Conservation (phyloP, 2,888 invertebrate species). For the Drosophila tanythrix region DNA sequence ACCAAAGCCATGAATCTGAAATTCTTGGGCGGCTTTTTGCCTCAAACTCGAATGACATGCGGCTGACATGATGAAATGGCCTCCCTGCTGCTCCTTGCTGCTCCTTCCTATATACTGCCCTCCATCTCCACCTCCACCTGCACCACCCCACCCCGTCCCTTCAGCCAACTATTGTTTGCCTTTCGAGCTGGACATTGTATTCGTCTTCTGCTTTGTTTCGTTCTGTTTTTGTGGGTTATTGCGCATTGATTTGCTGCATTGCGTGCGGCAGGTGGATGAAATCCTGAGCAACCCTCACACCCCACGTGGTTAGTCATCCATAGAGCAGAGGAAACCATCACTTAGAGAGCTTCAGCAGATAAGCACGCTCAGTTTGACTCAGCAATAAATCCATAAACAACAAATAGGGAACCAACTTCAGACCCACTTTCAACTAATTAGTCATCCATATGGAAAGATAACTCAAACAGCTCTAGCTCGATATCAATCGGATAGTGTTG, state of each 20-base stretch:
- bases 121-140: no score
- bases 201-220: conserved; percentile 9
- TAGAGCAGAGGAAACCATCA: conserved; percentile 15
- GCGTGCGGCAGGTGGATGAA: conserved; percentile 53
- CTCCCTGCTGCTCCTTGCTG: neutral
- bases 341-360: conserved; percentile 23
- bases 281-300: conserved; percentile 7
- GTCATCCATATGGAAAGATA: neutral
- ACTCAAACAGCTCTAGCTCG: neutral
- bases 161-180: conserved; percentile 15
- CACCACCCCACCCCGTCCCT: neutral
- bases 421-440: neutral
- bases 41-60: conserved; percentile 69
- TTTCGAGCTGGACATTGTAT: conserved; percentile 44
- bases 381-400: neutral
- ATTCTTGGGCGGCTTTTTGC: conserved; percentile 63
- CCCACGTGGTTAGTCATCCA: conserved; percentile 44
- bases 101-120: neutral
- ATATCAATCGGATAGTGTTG: neutral
- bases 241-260: conserved; percentile 68
- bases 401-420: neutral
- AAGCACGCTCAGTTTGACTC: neutral
- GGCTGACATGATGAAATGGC: conserved; percentile 66
- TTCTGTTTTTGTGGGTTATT: conserved; percentile 30
- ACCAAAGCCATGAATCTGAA: conserved; percentile 74